These are phyloP conservation scores for Brachionus rotundiformis DNA, from an alignment of 1,140 invertebrate genomes.

Conservation along the genomic window DNA sequence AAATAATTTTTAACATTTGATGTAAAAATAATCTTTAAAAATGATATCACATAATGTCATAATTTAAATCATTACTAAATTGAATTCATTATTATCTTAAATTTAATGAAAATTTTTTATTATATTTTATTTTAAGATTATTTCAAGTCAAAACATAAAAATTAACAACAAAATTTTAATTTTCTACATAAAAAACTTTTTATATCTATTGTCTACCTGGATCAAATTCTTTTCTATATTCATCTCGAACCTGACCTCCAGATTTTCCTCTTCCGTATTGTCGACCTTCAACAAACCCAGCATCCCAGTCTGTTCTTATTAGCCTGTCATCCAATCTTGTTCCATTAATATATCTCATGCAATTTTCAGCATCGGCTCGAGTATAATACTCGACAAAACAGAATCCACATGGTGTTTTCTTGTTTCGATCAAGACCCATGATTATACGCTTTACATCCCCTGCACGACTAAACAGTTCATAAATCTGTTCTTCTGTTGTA, in stretches of 20 bases:
- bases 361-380: conserved; percentile 83
- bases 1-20: too few species aligned
- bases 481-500: conserved; percentile 98
- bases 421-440: conserved; percentile 96
- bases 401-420: conserved; percentile 98
- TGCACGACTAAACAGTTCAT: conserved; percentile 91
- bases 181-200: neutral
- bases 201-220: conserved; percentile 70
- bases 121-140: neutral
- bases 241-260: conserved; percentile 95
- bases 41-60: too few species aligned
- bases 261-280: conserved; percentile 97
- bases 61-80: too few species aligned
- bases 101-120: neutral
- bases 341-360: conserved; percentile 94
- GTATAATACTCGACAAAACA: conserved; percentile 96
- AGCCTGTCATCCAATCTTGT: conserved; percentile 94
- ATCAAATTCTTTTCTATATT: conserved; percentile 96
- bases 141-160: neutral
- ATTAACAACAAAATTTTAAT: neutral
- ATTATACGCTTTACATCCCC: conserved; percentile 93
- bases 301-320: conserved; percentile 97
- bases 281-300: conserved; percentile 94
- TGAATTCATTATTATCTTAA: too few species aligned
- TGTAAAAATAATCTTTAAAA: too few species aligned